Percentiles rank a stretch among this genome's conserved stretches.
Evolutionary conservation across 1,140 invertebrate species (phyloP).

Genomic region (Hyposmocoma kahamanoa): DNA sequence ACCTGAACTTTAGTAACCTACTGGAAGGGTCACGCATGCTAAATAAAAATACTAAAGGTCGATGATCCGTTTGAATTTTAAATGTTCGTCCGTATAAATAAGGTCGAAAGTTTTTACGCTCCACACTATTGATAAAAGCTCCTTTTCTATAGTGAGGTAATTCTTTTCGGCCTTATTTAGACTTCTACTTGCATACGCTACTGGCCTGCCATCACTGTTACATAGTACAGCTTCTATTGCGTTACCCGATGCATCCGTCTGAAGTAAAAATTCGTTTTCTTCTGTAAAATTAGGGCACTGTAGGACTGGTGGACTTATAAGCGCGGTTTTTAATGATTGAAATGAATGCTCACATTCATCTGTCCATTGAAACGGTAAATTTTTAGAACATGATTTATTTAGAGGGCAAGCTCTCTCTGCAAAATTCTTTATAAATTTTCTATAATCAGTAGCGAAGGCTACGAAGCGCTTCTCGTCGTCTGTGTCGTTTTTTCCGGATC

Average conservation of each 20-base stretch:
- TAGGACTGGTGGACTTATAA: slow-evolving; percentile 1
- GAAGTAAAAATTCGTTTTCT: neutral
- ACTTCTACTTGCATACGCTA: slow-evolving; percentile 2
- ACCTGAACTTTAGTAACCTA: neutral
- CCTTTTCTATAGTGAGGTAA: slow-evolving; percentile 1
- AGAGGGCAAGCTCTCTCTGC: neutral
- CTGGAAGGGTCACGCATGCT: slow-evolving; percentile 1
- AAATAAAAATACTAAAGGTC: neutral
- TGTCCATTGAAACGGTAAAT: neutral
- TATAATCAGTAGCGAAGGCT: neutral
- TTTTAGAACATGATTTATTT: neutral
- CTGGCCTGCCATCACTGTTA: slow-evolving; percentile 1
- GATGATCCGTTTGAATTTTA: slow-evolving; percentile 1
- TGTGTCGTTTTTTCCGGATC: neutral
- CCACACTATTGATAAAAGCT: neutral
- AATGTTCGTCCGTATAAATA: slow-evolving; percentile 6
- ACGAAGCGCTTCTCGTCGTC: slow-evolving; percentile 1
- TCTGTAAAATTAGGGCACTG: slow-evolving; percentile 2
- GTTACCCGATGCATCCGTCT: neutral
- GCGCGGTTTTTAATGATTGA: neutral
- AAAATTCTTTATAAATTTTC: slow-evolving; percentile 1
- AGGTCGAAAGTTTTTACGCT: slow-evolving; percentile 1
- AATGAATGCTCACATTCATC: neutral
- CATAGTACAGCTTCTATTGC: neutral
- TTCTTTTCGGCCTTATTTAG: slow-evolving; percentile 3